phyloP scores from a whole-genome alignment of 2,888 invertebrate genomes.

The Linnaemya tessellans region DNA sequence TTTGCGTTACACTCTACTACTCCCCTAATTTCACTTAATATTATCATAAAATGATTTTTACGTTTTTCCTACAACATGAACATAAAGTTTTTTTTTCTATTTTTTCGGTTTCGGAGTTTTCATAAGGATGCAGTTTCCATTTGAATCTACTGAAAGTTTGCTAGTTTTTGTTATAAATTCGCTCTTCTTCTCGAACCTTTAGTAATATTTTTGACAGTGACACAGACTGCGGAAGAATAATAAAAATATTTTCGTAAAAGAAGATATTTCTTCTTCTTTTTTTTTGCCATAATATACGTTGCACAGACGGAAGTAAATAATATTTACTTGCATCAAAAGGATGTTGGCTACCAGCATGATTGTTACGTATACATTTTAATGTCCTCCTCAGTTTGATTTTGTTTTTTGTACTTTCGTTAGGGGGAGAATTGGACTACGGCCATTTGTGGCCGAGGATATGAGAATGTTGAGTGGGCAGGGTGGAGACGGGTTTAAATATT shows the following conservation, averaged over 20 bases:
- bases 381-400: slow-evolving; percentile 41
- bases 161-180: slow-evolving; percentile 39
- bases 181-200: background rate
- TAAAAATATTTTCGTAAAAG: slow-evolving; percentile 48
- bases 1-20: background rate
- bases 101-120: background rate
- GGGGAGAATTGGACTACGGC: background rate
- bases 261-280: background rate
- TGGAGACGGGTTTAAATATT: slow-evolving; percentile 55
- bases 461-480: background rate
- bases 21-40: slow-evolving; percentile 5
- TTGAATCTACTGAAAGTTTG: slow-evolving; percentile 12
- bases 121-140: slow-evolving; percentile 44
- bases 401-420: slow-evolving; percentile 1
- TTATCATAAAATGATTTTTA: background rate
- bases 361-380: slow-evolving; percentile 46
- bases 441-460: background rate
- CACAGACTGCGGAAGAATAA: slow-evolving; percentile 40
- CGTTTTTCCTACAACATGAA: background rate
- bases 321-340: slow-evolving; percentile 57
- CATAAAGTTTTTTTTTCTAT: slow-evolving; percentile 11
- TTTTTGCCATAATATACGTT: slow-evolving; percentile 39
- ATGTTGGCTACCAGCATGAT: slow-evolving; percentile 55
- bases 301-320: slow-evolving; percentile 69
- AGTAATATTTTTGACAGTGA: slow-evolving; percentile 9